Evolutionary conservation across 2,888 invertebrate species (phyloP).

Genomic region (Pseudococcus jackbeardsleyi): DNA sequence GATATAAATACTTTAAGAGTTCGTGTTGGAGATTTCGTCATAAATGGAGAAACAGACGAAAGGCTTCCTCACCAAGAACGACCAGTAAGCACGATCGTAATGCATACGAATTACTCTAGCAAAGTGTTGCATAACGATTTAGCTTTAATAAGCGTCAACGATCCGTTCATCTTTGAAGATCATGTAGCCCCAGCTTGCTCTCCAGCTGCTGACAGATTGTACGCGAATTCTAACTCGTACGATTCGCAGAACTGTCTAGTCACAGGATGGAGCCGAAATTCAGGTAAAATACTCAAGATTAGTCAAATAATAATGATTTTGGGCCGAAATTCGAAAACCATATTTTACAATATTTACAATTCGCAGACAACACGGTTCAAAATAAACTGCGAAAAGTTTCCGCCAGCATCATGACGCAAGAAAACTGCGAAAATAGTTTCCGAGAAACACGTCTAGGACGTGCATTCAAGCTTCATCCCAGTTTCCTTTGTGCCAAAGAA

Average conservation of each 20-base stretch:
- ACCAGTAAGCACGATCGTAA: conserved; percentile 71
- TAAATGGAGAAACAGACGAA: conserved; percentile 79
- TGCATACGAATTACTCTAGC: conserved; percentile 74
- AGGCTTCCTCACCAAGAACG: conserved; percentile 78
- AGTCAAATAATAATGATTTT: neutral
- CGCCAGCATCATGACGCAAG: conserved; percentile 76
- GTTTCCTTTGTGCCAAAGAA: conserved; percentile 86
- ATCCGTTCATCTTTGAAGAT: conserved; percentile 75
- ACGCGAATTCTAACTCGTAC: conserved; percentile 67
- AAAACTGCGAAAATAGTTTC: conserved; percentile 76
- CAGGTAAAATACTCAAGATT: conserved; percentile 74
- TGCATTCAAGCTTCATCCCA: conserved; percentile 77
- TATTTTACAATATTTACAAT: too few relatives aligned
- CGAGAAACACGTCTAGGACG: conserved; percentile 78
- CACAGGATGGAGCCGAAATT: conserved; percentile 76
- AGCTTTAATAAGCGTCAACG: conserved; percentile 76
- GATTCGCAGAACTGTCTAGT: conserved; percentile 75
- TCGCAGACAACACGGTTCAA: conserved; percentile 69
- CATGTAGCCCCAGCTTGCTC: conserved; percentile 82
- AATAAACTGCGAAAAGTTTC: conserved; percentile 81
- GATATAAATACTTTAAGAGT: conserved; percentile 69
- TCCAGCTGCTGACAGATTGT: conserved; percentile 73
- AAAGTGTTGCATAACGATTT: conserved; percentile 77
- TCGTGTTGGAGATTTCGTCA: conserved; percentile 87
- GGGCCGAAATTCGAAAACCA: too few relatives aligned